These are phyloP conservation scores for Anarrhichthys ocellatus DNA, from an alignment of 2,113 vertebrate species.

Conservation along the genomic window DNA sequence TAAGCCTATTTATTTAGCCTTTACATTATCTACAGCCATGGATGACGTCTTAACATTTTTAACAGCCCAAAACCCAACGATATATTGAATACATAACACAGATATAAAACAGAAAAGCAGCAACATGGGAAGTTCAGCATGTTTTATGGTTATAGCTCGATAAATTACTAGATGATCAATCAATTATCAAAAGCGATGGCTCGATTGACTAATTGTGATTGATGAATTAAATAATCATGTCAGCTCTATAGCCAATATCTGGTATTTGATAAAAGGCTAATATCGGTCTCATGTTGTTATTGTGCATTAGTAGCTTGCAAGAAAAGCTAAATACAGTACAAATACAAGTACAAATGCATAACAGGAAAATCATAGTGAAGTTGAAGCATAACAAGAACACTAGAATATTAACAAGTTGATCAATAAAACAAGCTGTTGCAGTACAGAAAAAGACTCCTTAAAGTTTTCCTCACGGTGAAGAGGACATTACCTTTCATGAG, in stretches of 20 bases:
- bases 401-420: not conserved
- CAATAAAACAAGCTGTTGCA: not conserved
- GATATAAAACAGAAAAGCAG: not conserved
- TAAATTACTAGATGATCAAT: not conserved
- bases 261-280: not conserved
- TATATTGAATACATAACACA: not conserved
- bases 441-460: not conserved
- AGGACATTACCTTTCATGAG: slow-evolving; percentile 92
- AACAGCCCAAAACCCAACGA: not conserved
- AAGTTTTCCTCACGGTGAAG: not conserved
- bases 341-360: not conserved
- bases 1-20: not conserved
- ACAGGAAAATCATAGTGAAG: not conserved
- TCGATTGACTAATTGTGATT: no score
- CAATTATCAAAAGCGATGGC: not conserved
- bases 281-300: not conserved
- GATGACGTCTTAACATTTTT: not conserved
- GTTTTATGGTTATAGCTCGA: not conserved
- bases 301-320: not conserved
- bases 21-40: not conserved
- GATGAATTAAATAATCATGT: not conserved
- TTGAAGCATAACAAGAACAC: not conserved
- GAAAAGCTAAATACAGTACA: not conserved
- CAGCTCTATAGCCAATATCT: not conserved
- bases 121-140: not conserved